phyloP scores from a whole-genome alignment of 2,113 vertebrate genomes.

The Vulpes vulpes region DNA sequence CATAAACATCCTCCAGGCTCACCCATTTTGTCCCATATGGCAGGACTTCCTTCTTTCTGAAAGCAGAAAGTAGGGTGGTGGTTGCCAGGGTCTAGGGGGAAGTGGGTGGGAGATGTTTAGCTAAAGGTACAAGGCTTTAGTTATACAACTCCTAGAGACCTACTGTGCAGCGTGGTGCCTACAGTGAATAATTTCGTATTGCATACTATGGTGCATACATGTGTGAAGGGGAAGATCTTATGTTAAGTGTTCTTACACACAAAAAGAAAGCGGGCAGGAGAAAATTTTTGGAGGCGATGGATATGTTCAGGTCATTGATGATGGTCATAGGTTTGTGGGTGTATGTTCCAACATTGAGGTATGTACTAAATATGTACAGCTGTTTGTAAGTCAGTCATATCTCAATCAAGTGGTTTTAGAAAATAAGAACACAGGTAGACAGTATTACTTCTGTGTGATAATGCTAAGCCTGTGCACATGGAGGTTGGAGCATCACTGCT shows the following conservation, averaged over 20 bases:
- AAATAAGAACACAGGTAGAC: not conserved
- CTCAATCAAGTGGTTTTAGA: not conserved
- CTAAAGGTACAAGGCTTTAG: not conserved
- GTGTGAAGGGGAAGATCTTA: not conserved
- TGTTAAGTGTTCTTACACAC: not conserved
- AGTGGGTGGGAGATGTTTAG: not conserved
- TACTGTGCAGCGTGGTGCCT: too few species aligned
- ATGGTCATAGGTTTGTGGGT: accelerated
- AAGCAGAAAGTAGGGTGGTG: not conserved
- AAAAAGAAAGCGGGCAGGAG: not conserved
- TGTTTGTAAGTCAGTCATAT: not conserved
- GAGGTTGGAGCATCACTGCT: accelerated
- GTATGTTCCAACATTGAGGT: not conserved
- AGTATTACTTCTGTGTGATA: accelerated
- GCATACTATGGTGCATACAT: not conserved
- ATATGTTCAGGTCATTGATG: not conserved
- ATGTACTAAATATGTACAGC: not conserved
- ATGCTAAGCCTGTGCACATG: accelerated
- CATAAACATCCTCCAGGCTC: not conserved
- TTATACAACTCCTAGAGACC: not conserved
- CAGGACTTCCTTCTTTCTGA: not conserved
- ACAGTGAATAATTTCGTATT: not conserved
- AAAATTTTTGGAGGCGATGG: not conserved
- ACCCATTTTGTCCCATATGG: not conserved
- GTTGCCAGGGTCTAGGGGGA: not conserved